Conservation (phyloP, 37 sponge, comb jelly and placozoan genomes). For the Cladorhizidae sp. region DNA sequence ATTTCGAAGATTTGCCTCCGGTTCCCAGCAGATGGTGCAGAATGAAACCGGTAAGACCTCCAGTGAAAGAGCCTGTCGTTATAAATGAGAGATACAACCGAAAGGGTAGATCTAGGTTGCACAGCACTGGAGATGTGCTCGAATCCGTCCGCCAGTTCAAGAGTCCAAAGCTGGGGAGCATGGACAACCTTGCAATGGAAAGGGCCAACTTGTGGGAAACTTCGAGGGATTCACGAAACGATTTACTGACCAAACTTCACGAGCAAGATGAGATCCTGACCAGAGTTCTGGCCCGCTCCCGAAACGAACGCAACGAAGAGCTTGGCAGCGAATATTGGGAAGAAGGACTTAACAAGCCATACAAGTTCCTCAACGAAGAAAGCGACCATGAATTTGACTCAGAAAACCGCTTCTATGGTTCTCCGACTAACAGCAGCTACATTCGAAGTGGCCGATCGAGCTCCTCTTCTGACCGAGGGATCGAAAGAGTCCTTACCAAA, state of each 20-base stretch:
- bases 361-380: neutral
- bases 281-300: slow-evolving; percentile 21
- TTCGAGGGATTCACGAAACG: neutral
- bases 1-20: slow-evolving; percentile 32
- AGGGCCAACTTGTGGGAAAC: neutral
- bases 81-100: neutral
- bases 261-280: slow-evolving; percentile 37
- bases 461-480: neutral
- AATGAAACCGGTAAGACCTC: neutral
- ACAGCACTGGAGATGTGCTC: slow-evolving; percentile 45
- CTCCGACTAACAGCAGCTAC: neutral
- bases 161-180: slow-evolving; percentile 12
- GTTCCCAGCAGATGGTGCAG: slow-evolving; percentile 10
- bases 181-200: slow-evolving; percentile 8
- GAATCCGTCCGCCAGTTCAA: neutral
- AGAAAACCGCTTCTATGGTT: slow-evolving; percentile 7
- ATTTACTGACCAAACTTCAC: slow-evolving; percentile 30
- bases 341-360: slow-evolving; percentile 12
- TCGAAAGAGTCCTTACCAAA: slow-evolving; percentile 49
- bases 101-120: neutral
- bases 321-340: neutral
- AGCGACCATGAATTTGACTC: neutral
- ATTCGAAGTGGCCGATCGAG: neutral
- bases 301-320: slow-evolving; percentile 23
- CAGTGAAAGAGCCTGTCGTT: neutral